phyloP scores from a whole-genome alignment of 2,888 invertebrate genomes.

The Lasioglossum pauxillum region DNA sequence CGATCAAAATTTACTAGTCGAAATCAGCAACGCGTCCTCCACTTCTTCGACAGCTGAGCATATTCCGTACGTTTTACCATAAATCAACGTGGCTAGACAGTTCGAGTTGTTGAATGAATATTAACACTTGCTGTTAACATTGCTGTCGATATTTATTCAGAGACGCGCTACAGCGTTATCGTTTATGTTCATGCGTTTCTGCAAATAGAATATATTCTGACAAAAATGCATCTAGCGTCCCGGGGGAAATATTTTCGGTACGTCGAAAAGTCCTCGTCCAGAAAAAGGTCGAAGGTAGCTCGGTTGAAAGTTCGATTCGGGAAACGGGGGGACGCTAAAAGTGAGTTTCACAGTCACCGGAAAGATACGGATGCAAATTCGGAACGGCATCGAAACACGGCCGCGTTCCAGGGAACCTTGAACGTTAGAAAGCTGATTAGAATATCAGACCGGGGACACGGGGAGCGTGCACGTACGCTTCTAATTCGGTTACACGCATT shows the following conservation, averaged over 20 bases:
- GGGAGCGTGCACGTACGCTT: background rate
- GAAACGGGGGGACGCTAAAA: background rate
- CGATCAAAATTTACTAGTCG: too few relatives aligned
- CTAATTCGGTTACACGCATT: constrained; percentile 47
- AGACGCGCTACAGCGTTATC: background rate
- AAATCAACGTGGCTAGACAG: background rate
- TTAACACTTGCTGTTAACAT: background rate
- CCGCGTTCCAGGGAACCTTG: constrained; percentile 9
- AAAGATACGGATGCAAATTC: constrained; percentile 13
- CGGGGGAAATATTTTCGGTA: background rate
- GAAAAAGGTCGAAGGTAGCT: too few relatives aligned
- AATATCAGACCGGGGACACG: constrained; percentile 45
- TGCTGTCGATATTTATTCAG: background rate
- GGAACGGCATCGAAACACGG: background rate
- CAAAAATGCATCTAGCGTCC: background rate
- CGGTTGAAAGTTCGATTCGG: too few relatives aligned
- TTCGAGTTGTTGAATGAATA: background rate
- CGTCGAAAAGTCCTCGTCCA: too few relatives aligned
- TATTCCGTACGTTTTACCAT: background rate
- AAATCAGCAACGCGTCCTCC: background rate
- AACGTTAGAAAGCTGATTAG: constrained; percentile 42
- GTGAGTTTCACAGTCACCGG: background rate
- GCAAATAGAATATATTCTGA: background rate
- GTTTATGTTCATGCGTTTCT: background rate
- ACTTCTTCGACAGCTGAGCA: background rate